These are phyloP conservation scores for Struthio camelus DNA, from an alignment of 2,113 vertebrate species.

Conservation along the genomic window DNA sequence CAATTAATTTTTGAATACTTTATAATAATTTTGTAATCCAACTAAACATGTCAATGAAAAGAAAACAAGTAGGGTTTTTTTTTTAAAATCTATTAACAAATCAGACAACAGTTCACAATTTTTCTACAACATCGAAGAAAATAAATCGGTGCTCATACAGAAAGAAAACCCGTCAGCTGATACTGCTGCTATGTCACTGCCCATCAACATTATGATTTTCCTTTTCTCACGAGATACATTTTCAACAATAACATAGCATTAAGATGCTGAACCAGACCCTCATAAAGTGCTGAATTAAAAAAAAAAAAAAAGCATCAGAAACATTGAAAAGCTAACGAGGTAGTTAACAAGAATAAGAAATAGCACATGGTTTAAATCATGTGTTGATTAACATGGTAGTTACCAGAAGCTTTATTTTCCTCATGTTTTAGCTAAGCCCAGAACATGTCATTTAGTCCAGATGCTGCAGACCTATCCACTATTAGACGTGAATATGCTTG, in stretches of 20 bases:
- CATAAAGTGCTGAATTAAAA: background rate
- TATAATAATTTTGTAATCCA: background rate
- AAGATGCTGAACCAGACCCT: background rate
- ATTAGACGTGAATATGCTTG: background rate
- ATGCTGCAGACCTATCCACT: fast-evolving
- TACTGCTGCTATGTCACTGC: background rate
- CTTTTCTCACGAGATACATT: background rate
- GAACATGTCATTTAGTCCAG: background rate
- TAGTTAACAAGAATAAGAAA: background rate
- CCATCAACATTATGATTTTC: background rate
- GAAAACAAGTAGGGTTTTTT: background rate
- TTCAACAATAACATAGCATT: background rate
- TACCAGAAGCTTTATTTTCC: background rate
- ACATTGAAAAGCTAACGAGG: background rate
- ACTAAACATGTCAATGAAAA: background rate
- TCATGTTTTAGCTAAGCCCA: background rate
- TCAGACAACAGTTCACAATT: background rate
- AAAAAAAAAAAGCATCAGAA: too few relatives aligned
- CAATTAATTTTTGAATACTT: background rate
- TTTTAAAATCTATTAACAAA: background rate
- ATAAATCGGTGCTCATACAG: background rate
- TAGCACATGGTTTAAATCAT: background rate
- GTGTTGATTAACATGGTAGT: too few relatives aligned
- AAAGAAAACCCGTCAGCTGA: background rate
- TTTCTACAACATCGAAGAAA: background rate